Base-by-base conservation (phyloP, 2,113 vertebrate genomes). In the Calypte anna region DNA sequence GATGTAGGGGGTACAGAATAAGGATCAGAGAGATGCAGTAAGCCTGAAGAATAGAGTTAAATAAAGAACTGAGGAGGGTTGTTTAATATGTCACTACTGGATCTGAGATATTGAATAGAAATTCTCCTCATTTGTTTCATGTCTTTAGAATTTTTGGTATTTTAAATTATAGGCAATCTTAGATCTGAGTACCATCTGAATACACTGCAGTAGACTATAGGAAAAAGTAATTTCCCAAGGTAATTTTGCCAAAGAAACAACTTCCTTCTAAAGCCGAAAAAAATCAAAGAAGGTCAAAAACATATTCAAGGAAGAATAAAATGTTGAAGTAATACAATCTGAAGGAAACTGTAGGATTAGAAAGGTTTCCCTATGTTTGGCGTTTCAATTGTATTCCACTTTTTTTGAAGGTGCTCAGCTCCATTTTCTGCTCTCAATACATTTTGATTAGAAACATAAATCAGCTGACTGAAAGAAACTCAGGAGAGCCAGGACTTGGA, bases 381-480 rank as follows among this genome's bases (percentile, higher is more conserved):
- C 3, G 1, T 58, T 94, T 73, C 89, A 76, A 76, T 82, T 87
- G n/a, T 82, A 50, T 1, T 14, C 40, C n/a, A 57, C 5, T 23
- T 75, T 55, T 86, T 92, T 27, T 79, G 43, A 82, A 90, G 70
- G 46, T 74, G 30, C 61, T 79, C 81, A 79, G 62, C 11, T 96
- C 44, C 10, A 6, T 89, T 91, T 94, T 88, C 69, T 73, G 50
- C 50, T 91, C 89, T 91, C 84, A 89, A 92, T 75, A 69, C 50
- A 62, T 89, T 92, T 89, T 87, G 66, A 91, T 70, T 72, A 40
- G 69, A 67, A 83, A 82, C 40, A 92, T 90, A 94, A 87, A 92
- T 89, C 86, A 94, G 66, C 38, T 89, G 89, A 95, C 62, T 82
- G 86, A 94, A 87, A 89, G 43, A 94, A 94, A 81, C 14, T 68